Evolutionary conservation across 2,797 vertebrate genomes (phyloP).

Genomic region (Poecile montanus): DNA sequence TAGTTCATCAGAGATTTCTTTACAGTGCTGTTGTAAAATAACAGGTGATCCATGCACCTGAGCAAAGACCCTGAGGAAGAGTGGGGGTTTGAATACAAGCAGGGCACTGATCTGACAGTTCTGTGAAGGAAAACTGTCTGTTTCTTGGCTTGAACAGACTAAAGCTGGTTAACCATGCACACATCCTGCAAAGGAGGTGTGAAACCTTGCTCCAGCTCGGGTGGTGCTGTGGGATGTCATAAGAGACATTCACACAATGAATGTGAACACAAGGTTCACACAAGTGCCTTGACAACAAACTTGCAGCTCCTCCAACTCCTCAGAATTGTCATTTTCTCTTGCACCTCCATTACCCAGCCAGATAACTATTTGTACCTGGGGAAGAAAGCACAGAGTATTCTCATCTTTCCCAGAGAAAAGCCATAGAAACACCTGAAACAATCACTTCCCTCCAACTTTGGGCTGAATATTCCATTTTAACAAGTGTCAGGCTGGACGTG

Average conservation of each 20-base stretch:
- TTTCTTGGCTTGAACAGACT: neutral
- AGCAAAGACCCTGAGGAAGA: neutral
- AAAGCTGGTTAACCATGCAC: neutral
- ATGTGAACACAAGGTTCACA: neutral
- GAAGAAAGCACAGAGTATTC: neutral
- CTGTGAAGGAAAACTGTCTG: neutral
- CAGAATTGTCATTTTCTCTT: neutral
- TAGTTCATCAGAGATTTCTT: neutral
- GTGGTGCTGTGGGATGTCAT: neutral
- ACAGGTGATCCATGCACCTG: neutral
- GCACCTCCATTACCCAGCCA: neutral
- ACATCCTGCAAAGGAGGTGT: neutral
- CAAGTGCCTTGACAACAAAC: neutral
- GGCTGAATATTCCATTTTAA: neutral
- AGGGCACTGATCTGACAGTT: neutral
- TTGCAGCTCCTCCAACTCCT: neutral
- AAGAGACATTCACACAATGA: neutral
- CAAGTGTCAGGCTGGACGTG: neutral
- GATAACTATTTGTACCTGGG: neutral
- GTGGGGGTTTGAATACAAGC: neutral
- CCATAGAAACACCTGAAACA: neutral
- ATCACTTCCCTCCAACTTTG: fast-evolving
- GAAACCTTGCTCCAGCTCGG: neutral
- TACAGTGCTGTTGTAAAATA: neutral
- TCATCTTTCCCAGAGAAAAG: neutral